Base-by-base conservation (phyloP, 92 coral and sea anemone genomes). In the Zoanthus gigantus region DNA sequence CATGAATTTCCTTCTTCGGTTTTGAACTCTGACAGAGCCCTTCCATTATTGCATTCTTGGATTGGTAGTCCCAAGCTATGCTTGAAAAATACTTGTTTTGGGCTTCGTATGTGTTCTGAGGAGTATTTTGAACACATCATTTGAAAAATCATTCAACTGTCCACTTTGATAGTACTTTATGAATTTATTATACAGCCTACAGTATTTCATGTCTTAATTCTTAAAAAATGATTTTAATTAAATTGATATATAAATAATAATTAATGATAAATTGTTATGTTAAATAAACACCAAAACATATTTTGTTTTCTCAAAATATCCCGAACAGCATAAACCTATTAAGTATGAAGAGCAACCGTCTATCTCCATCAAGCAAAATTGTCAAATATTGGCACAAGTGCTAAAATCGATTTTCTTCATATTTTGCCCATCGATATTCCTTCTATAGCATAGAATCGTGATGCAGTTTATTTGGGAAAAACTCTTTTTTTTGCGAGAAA, bases 81-180 rank as follows among this genome's bases (percentile, higher is more conserved):
- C 76, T 72, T 72, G 76, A 72, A n/a, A 72, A 32, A 72, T 72
- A 72, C 47, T 72, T 72, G 76, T 17, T 72, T 72, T 72, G 76
- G 48, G 76, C 7, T 31, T 72, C 34, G 2, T 28, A 18, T 30
- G 48, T 71, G 37, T 71, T 17, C 34, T 17, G 46, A 71, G 44
- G 76, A 31, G 7, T 31, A 32, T 3, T 30, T 72, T 12, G 30
- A 72, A 30, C 13, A 72, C 7, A 32, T 72, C 13, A 32, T 7
- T 72, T 15, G 30, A 72, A 72, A 44, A 72, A 71, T 1, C 45
- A 72, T 72, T 72, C 30, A 72, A 44, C 76, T 32, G 47, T 44
- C 16, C 50, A 32, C 76, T 32, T 72, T 65, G 71, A 65, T 65
- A 65, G 71, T 65, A 28, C 30, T 65, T 65, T 65, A 65, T 65